These are phyloP conservation scores for Athene cunicularia DNA, from an alignment of 2,113 vertebrate species.

Conservation along the genomic window DNA sequence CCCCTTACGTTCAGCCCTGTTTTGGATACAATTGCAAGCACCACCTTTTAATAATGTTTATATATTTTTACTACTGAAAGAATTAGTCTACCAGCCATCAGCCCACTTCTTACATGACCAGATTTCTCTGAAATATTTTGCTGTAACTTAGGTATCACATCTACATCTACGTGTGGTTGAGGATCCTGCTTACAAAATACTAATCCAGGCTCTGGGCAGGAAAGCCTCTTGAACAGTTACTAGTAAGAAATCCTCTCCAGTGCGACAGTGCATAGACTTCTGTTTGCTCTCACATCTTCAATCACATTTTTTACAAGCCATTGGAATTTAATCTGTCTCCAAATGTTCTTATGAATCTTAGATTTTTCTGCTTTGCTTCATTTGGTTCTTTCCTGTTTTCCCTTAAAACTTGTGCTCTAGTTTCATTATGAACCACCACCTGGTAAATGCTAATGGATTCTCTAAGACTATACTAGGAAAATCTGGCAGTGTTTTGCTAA, in stretches of 20 bases:
- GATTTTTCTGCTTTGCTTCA: neutral
- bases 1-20: neutral
- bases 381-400: neutral
- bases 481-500: neutral
- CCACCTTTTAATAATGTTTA: neutral
- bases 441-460: constrained; percentile 48
- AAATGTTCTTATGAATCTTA: neutral
- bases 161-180: neutral
- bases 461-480: constrained; percentile 12
- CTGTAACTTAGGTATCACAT: neutral
- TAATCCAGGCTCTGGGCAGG: neutral
- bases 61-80: neutral
- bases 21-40: neutral
- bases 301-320: neutral
- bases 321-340: neutral
- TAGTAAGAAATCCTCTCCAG: neutral
- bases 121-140: neutral
- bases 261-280: neutral
- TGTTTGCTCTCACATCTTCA: neutral
- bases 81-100: neutral
- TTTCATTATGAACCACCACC: constrained; percentile 39
- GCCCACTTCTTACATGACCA: neutral
- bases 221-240: neutral
- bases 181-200: neutral
- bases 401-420: neutral